A percentile compares a stretch with the other conserved stretches of the same genome.
phyloP scores from a whole-genome alignment of 2,113 vertebrate genomes.

The Raphicerus campestris region DNA sequence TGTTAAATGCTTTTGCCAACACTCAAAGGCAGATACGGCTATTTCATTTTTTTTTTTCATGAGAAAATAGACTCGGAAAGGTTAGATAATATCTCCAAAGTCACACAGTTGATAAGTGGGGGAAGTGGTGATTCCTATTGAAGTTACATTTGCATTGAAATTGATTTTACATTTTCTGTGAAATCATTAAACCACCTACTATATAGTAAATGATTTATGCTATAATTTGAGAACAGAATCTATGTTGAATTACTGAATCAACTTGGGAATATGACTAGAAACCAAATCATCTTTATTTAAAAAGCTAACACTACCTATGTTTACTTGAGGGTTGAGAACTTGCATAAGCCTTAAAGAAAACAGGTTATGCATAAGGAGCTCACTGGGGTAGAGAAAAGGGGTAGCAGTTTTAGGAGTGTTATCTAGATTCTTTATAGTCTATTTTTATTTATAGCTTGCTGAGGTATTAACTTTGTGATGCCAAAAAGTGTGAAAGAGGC shows the following conservation, averaged over 20 bases:
- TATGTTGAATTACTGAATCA: constrained; percentile 72
- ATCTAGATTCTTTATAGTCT: background rate
- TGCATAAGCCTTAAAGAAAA: constrained; percentile 31
- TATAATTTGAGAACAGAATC: constrained; percentile 71
- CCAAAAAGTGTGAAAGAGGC: background rate
- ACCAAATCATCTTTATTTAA: constrained; percentile 75
- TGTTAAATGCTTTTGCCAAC: background rate
- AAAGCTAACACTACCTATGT: constrained; percentile 54
- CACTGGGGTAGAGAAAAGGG: background rate
- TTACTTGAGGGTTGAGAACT: constrained; percentile 58
- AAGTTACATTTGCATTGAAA: constrained; percentile 72
- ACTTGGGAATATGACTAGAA: constrained; percentile 69
- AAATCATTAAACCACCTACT: constrained; percentile 74
- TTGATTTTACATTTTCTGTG: constrained; percentile 76
- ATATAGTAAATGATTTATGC: constrained; percentile 74
- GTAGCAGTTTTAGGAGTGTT: background rate
- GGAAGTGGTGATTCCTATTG: constrained; percentile 60
- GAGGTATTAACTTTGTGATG: background rate
- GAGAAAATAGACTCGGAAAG: constrained; percentile 42
- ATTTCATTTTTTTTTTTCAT: constrained; percentile 30
- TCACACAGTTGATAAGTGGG: constrained; percentile 49
- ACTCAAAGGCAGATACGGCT: constrained; percentile 20
- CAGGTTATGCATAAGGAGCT: background rate
- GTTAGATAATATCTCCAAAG: constrained; percentile 62
- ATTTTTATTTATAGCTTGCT: background rate